phyloP scores from a whole-genome alignment of 2,888 invertebrate species.

The Aporophyla lueneburgensis region DNA sequence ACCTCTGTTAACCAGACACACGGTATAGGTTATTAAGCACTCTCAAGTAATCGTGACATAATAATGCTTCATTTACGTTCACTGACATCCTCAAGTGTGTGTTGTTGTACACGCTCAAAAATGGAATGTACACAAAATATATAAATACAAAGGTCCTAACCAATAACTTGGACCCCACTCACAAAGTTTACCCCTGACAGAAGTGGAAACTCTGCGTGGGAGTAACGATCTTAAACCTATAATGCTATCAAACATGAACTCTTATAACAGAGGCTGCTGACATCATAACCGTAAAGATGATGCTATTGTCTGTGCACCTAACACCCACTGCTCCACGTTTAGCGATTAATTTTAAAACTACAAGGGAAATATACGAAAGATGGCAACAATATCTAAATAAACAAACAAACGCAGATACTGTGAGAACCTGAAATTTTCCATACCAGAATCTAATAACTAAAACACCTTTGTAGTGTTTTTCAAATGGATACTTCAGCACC shows the following conservation, averaged over 20 bases:
- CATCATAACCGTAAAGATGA: not conserved
- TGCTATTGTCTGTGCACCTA: not conserved
- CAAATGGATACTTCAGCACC: too few species aligned
- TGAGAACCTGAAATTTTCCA: too few species aligned
- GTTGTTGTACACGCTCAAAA: not conserved
- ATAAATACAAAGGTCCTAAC: not conserved
- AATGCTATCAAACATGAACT: not conserved
- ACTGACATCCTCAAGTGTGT: not conserved
- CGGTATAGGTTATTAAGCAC: not conserved
- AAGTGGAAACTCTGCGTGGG: not conserved
- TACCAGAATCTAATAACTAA: too few species aligned
- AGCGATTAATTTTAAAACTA: not conserved
- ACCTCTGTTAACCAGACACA: not conserved
- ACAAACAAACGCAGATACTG: not conserved
- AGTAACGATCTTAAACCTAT: not conserved
- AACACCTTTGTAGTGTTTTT: too few species aligned
- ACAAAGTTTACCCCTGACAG: constrained; percentile 2
- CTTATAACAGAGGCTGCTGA: not conserved
- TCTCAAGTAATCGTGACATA: not conserved
- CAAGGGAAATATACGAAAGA: not conserved
- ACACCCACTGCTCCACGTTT: not conserved
- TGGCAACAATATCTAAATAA: not conserved
- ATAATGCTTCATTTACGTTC: not conserved
- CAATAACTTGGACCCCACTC: not conserved
- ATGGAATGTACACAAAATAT: not conserved